A percentile compares a stretch with the other conserved stretches of the same genome.
These are phyloP conservation scores for Tauraco erythrolophus DNA, from an alignment of 2,113 vertebrate species.

Conservation along the genomic window DNA sequence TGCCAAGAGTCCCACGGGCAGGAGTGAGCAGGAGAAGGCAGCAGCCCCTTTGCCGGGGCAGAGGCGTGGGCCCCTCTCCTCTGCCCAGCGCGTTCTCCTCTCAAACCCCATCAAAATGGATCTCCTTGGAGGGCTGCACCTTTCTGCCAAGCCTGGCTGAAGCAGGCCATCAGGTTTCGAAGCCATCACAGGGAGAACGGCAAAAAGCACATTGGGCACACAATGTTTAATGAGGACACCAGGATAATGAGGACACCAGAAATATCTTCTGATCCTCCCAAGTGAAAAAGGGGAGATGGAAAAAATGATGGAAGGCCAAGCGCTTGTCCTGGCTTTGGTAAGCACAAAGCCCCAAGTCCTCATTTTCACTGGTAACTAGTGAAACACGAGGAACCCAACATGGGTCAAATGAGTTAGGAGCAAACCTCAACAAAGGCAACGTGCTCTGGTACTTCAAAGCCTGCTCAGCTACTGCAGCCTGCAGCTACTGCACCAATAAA, in stretches of 20 bases:
- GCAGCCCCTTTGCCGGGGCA: background rate
- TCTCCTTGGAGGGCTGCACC: accelerated
- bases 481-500: background rate
- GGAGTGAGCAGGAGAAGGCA: background rate
- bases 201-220: background rate
- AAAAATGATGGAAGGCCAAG: accelerated
- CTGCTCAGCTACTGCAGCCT: background rate
- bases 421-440: background rate
- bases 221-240: background rate
- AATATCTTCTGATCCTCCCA: background rate
- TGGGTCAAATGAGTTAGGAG: background rate
- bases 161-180: background rate
- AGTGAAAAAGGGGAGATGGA: background rate
- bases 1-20: accelerated
- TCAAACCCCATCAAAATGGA: accelerated
- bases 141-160: background rate
- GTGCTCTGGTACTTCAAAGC: background rate
- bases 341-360: background rate
- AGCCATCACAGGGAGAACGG: background rate
- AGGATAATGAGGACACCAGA: background rate
- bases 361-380: background rate
- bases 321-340: background rate
- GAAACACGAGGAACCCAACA: background rate
- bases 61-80: accelerated
- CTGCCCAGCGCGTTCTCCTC: background rate